These are phyloP conservation scores for Drosophila stalkeri DNA, from an alignment of 2,888 invertebrate species.

Conservation along the genomic window DNA sequence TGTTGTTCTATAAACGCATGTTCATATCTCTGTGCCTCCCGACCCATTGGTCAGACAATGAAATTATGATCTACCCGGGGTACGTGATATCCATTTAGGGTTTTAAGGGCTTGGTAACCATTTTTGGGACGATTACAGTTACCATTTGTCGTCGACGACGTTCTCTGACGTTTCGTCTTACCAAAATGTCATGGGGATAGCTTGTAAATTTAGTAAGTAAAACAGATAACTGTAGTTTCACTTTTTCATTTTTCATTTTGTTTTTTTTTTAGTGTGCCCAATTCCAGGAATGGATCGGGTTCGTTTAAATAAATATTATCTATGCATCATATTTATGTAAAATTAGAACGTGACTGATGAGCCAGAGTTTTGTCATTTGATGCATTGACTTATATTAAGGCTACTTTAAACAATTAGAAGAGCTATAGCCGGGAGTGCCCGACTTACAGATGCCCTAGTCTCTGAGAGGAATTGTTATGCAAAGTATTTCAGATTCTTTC, in stretches of 20 bases:
- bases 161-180: slow-evolving; percentile 39
- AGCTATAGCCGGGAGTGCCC: neutral
- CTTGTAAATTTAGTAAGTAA: slow-evolving; percentile 61
- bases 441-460: neutral
- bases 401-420: neutral
- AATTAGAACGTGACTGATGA: slow-evolving; percentile 21
- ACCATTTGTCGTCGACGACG: slow-evolving; percentile 27
- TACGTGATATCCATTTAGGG: slow-evolving; percentile 68
- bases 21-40: slow-evolving; percentile 21
- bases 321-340: neutral
- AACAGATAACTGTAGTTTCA: slow-evolving; percentile 72
- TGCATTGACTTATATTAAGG: neutral
- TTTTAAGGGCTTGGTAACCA: slow-evolving; percentile 51
- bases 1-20: slow-evolving; percentile 64
- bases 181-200: slow-evolving; percentile 58
- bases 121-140: slow-evolving; percentile 65
- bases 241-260: slow-evolving; percentile 16
- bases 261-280: slow-evolving; percentile 56
- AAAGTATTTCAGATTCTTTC: no score
- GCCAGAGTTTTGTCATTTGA: slow-evolving; percentile 8
- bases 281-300: slow-evolving; percentile 64
- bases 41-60: slow-evolving; percentile 24
- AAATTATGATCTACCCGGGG: slow-evolving; percentile 62
- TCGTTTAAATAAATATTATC: slow-evolving; percentile 18
- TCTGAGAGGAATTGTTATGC: no score